phyloP scores from a whole-genome alignment of 2,888 invertebrate species.

The Spodoptera exigua region DNA sequence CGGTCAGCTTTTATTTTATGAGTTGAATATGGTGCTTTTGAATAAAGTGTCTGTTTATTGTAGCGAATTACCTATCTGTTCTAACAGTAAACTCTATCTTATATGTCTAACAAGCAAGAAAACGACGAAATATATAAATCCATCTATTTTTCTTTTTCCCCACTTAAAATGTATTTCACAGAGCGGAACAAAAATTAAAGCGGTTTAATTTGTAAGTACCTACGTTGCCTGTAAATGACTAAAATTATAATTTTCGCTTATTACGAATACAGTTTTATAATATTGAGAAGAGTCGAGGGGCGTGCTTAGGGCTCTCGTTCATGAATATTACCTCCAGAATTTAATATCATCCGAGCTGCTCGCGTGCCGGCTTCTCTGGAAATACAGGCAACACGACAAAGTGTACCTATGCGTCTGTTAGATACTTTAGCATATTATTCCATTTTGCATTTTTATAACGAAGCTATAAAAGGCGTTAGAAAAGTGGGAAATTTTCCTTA shows the following conservation, averaged over 20 bases:
- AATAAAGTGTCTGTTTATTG: constrained; percentile 18
- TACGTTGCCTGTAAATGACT: background rate
- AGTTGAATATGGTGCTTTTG: constrained; percentile 20
- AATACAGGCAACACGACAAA: constrained; percentile 23
- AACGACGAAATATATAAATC: background rate
- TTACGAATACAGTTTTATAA: constrained; percentile 30
- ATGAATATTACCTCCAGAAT: constrained; percentile 56
- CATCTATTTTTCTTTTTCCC: background rate
- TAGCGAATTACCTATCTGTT: background rate
- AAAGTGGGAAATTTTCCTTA: background rate
- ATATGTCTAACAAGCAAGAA: too few relatives aligned
- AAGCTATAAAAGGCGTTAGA: background rate
- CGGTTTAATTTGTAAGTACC: constrained; percentile 7
- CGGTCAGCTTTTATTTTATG: constrained; percentile 12
- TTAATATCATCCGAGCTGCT: constrained; percentile 51
- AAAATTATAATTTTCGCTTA: constrained; percentile 22
- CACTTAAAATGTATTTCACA: background rate
- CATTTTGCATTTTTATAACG: constrained; percentile 3
- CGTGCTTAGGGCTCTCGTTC: constrained; percentile 44
- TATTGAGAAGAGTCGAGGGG: constrained; percentile 31
- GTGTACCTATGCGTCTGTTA: background rate
- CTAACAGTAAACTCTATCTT: too few relatives aligned
- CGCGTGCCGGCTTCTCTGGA: constrained; percentile 39
- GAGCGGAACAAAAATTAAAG: background rate
- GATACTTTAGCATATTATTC: constrained; percentile 14